Conservation (phyloP, 1,140 invertebrate species). For the Thaumetopoea pityocampa region DNA sequence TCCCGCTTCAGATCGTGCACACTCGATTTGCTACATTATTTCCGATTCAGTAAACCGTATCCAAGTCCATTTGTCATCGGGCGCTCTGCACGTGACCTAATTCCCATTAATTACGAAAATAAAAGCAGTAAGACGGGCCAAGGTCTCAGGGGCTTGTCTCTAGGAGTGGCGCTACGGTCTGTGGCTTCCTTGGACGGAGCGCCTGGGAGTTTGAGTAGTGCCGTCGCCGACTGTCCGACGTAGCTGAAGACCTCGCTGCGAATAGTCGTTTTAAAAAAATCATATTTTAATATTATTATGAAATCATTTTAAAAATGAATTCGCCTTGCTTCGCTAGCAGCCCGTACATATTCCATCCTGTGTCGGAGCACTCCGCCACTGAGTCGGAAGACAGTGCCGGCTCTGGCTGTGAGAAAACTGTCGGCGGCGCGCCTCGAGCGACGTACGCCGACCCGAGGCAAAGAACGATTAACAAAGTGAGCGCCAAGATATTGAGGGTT, state of each 20-base stretch:
- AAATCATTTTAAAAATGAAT: conserved; percentile 38
- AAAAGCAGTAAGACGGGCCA: conserved; percentile 40
- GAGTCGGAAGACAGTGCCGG: conserved; percentile 63
- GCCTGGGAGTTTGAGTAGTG: conserved; percentile 39
- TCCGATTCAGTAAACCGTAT: conserved; percentile 10
- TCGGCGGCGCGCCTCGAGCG: conserved; percentile 50
- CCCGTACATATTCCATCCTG: conserved; percentile 63
- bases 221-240: conserved; percentile 39
- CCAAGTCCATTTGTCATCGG: conserved; percentile 13
- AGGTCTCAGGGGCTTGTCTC: conserved; percentile 48
- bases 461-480: conserved; percentile 70
- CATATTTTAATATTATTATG: background rate
- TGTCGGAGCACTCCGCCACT: conserved; percentile 65
- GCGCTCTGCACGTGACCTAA: conserved; percentile 13
- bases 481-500: conserved; percentile 63
- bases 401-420: conserved; percentile 55
- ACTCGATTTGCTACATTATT: conserved; percentile 6
- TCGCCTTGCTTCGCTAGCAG: conserved; percentile 55
- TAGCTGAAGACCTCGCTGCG: conserved; percentile 36
- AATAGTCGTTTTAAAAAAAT: conserved; percentile 23
- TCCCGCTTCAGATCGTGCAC: background rate
- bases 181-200: conserved; percentile 26
- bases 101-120: conserved; percentile 22
- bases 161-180: conserved; percentile 52
- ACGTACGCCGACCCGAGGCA: conserved; percentile 65